Conservation (phyloP, 1,140 invertebrate species). For the Penaeus vannamei region DNA sequence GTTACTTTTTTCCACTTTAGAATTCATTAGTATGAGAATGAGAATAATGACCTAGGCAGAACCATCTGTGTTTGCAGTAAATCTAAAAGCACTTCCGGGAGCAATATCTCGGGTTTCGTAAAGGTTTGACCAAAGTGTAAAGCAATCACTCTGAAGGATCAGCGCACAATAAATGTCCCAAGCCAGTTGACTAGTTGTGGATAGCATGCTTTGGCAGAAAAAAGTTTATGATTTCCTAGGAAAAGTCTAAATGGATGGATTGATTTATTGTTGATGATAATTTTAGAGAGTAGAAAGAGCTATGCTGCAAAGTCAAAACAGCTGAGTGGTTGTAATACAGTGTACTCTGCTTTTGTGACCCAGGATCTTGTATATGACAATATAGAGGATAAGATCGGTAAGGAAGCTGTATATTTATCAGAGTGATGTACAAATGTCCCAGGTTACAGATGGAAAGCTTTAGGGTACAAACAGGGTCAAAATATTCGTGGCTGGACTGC, state of each 20-base stretch:
- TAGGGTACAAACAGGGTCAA: too few relatives aligned
- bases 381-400: background rate
- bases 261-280: slow-evolving; percentile 4
- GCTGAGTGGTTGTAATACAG: background rate
- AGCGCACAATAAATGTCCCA: slow-evolving; percentile 36
- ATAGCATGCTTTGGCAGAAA: slow-evolving; percentile 41
- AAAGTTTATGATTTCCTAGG: background rate
- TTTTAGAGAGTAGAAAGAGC: slow-evolving; percentile 37
- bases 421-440: too few relatives aligned
- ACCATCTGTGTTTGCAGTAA: slow-evolving; percentile 31
- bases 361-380: background rate
- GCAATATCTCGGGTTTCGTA: slow-evolving; percentile 19
- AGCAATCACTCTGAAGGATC: slow-evolving; percentile 37
- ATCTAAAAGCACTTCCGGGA: slow-evolving; percentile 12
- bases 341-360: slow-evolving; percentile 12
- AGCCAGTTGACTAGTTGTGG: slow-evolving; percentile 38
- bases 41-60: slow-evolving; percentile 40
- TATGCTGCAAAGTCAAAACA: slow-evolving; percentile 31
- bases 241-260: slow-evolving; percentile 35
- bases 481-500: slow-evolving; percentile 1
- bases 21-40: slow-evolving; percentile 34
- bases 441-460: too few relatives aligned
- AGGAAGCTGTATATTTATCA: slow-evolving; percentile 2
- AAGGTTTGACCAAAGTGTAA: slow-evolving; percentile 35
- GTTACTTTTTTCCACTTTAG: slow-evolving; percentile 37